Base-by-base conservation (phyloP, 2,113 vertebrate species). In the Notechis scutatus region DNA sequence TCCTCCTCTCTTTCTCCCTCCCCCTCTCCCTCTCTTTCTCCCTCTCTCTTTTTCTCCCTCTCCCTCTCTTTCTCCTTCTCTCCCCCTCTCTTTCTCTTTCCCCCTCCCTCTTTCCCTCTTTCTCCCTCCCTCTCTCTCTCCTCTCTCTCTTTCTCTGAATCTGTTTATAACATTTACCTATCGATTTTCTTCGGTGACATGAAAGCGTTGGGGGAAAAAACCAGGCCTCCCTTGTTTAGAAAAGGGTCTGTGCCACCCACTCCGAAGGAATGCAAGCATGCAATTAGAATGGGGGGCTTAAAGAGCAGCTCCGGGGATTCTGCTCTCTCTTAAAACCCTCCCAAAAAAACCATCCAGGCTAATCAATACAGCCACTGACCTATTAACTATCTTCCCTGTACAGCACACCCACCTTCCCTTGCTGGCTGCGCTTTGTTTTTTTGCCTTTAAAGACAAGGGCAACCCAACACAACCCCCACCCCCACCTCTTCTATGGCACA, bases 191-290 rank as follows among this genome's bases (percentile, higher is more conserved):
- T 42, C 92, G 94, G 96, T 92, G 91, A 97, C 96, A 96, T 97
- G 96, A 97, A 97, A 97, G 97, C 94, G 93, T 14, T 69, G 3
- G 55, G 96, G 54, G 8, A 23, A 81, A 81, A 7, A n/a, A 61
- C 96, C 95, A 97, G 97, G 96, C 97, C 96, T 97, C 97, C 97
- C 95, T 95, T 96, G 96, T 95, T 47, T 96, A 96, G 96, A 95
- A 96, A 98, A 98, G 98, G 97, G 96, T 96, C 97, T 92, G 97
- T 98, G 97, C 98, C 98, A 98, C 98, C 98, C 98, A 98, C 98
- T 98, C 98, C 96, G 98, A 98, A 98, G 98, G 98, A 98, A 99
- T 98, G 98, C 98, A 96, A 98, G 98, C 97, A 98, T 98, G 98
- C 97, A 98, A 98, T 98, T 97, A 97, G 98, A 97, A 98, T 97